Percentiles rank a stretch among this genome's conserved stretches.
Evolutionary conservation across 1,140 invertebrate genomes (phyloP).

Genomic region (Eubasilissa regina): DNA sequence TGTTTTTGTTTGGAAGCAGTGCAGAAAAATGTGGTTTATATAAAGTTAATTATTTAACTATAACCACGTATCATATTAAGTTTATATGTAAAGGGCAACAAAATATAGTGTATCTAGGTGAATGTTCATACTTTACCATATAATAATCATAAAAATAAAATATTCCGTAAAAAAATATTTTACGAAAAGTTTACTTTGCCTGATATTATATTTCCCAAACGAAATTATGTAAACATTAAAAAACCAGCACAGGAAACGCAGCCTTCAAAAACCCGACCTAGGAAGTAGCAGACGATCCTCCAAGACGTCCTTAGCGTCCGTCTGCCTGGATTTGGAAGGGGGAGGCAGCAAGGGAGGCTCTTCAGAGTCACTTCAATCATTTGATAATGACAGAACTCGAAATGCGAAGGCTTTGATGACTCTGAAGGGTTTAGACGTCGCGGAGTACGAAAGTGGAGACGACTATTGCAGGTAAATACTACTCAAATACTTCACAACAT

Average conservation of each 20-base stretch:
- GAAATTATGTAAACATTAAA: no score
- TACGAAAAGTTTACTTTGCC: no score
- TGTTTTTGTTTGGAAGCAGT: no score
- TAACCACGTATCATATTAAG: no score
- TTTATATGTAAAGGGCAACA: no score
- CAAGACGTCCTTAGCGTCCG: constrained; percentile 3
- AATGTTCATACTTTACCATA: no score
- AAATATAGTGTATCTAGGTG: no score
- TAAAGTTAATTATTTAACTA: no score
- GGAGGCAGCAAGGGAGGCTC: background rate
- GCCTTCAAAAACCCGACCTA: background rate
- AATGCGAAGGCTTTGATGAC: background rate
- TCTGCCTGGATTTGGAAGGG: background rate
- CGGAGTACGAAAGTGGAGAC: background rate
- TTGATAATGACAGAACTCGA: background rate
- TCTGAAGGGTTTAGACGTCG: background rate
- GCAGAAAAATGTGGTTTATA: no score
- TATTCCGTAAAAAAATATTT: no score
- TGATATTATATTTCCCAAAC: no score
- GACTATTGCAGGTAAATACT: background rate
- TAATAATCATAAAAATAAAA: no score
- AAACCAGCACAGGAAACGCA: constrained; percentile 7
- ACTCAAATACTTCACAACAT: background rate
- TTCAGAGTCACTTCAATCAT: background rate
- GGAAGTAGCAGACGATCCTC: constrained; percentile 10